Evolutionary conservation across 2,888 invertebrate genomes (phyloP), one percentile per base, ranked within the genome.

Genomic region (Aleiodes testaceus): DNA sequence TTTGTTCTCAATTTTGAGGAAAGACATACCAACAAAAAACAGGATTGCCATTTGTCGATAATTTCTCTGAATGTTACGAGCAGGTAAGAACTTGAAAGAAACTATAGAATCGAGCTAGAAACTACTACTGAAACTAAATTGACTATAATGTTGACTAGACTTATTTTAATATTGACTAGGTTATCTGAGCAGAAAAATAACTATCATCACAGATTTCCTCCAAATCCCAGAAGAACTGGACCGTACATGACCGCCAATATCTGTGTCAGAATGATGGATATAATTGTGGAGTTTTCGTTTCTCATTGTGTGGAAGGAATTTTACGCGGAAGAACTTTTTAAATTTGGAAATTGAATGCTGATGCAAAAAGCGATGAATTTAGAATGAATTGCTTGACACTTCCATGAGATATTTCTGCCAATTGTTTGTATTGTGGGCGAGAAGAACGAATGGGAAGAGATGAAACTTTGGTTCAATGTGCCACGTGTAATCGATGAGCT

Each of bases 261-360:
- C 66, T 61, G 42, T 22, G 18, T 16, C 69, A 72, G 55, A 44
- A 45, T 2, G 69, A 72, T 44, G 66, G 69, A 3, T 69, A 69
- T 22, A 72, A 72, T 66, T 72, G 72, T 30, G 66, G 72, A 12
- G 16, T 72, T 4, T 72, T 72, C 14, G 66, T 72, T 1, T 47
- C 69, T 6, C 53, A 72, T 26, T 72, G 69, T 36, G 50, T 69
- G 44, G 50, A 42, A n/a, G 30, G 61, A 36, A 69, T 72, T 45
- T 14, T 53, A 3, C 22, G n/a, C 5, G 52, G 50, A 26, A 61
- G 59, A 36, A 11, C 49, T 30, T 9, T 26, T n/a, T 49, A 3
- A 6, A 69, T 69, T 9, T 18, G 36, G 6, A 11, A n/a, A 6
- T n/a, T 72, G 3, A 50, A 66, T 22, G 61, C 69, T 1, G 30